These are phyloP conservation scores for Auanema freiburgensis DNA, from an alignment of 2,888 invertebrate genomes.

Conservation along the genomic window DNA sequence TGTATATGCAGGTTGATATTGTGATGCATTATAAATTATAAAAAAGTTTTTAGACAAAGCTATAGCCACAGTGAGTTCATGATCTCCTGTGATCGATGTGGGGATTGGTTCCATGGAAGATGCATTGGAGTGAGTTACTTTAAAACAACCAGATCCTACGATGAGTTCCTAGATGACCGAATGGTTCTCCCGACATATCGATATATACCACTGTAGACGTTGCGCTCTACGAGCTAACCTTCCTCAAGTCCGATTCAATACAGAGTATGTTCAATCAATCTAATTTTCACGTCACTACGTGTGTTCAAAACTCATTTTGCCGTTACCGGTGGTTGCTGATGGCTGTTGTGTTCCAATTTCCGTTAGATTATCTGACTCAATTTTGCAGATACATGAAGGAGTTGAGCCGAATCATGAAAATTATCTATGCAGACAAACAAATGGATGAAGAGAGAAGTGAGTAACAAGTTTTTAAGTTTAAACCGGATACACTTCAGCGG, in stretches of 20 bases:
- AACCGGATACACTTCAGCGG: too few species aligned
- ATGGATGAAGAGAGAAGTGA: too few species aligned
- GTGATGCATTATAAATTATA: too few species aligned
- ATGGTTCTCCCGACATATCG: constrained; percentile 78
- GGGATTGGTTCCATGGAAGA: constrained; percentile 98
- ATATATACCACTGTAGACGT: constrained; percentile 80
- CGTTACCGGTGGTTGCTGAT: too few species aligned
- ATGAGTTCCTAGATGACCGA: constrained; percentile 14
- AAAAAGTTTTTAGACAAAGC: too few species aligned
- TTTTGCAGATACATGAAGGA: too few species aligned
- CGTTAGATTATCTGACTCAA: too few species aligned
- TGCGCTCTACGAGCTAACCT: background rate
- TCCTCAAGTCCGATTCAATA: constrained; percentile 16
- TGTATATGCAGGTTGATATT: too few species aligned
- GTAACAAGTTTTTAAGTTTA: too few species aligned
- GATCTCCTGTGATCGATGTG: constrained; percentile 82
- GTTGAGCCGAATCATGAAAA: too few species aligned
- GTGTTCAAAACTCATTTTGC: background rate
- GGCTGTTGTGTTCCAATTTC: too few species aligned
- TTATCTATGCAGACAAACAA: too few species aligned
- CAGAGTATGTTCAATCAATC: constrained; percentile 22
- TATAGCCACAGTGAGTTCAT: constrained; percentile 15
- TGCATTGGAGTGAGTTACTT: constrained; percentile 73
- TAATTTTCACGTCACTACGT: constrained; percentile 9
- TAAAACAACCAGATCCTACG: background rate